Percentiles rank a stretch among this genome's conserved stretches.
Evolutionary conservation across 2,797 vertebrate genomes (phyloP).

Genomic region (Sebastes cheni): DNA sequence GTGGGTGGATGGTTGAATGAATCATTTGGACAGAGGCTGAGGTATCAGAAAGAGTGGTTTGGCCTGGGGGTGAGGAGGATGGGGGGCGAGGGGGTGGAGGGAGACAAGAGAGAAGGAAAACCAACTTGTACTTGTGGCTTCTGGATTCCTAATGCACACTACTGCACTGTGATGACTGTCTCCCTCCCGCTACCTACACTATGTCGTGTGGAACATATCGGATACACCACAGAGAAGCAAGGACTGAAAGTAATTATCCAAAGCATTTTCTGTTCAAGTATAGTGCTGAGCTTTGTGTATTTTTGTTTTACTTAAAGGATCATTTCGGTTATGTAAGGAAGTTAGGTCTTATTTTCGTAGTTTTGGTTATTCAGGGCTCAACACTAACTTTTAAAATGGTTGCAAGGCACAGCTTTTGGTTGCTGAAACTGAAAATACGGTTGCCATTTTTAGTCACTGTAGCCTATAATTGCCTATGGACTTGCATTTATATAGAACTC

Average conservation of each 20-base stretch:
- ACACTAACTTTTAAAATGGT: no score
- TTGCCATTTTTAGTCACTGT: no score
- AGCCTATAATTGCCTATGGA: no score
- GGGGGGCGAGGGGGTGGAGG: background rate
- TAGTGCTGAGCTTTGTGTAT: background rate
- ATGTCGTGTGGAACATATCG: constrained; percentile 43
- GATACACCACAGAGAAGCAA: constrained; percentile 28
- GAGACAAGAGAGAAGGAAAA: constrained; percentile 60
- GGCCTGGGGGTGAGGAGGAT: constrained; percentile 31
- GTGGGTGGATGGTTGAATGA: constrained; percentile 73
- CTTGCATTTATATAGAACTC: no score
- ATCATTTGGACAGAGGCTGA: constrained; percentile 72
- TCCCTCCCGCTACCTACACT: constrained; percentile 44
- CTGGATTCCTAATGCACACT: constrained; percentile 56
- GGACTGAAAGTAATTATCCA: constrained; percentile 33
- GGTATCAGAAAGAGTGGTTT: constrained; percentile 74
- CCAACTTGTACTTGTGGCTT: constrained; percentile 76
- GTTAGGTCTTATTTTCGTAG: background rate
- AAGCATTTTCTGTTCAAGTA: background rate
- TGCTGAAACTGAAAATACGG: no score
- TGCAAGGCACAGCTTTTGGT: no score
- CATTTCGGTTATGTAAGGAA: background rate
- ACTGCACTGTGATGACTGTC: constrained; percentile 46
- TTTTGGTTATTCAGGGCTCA: no score
- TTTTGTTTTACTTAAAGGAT: background rate